Conservation (phyloP, 2,113 vertebrate species). For the Sphyrna mokarran region DNA sequence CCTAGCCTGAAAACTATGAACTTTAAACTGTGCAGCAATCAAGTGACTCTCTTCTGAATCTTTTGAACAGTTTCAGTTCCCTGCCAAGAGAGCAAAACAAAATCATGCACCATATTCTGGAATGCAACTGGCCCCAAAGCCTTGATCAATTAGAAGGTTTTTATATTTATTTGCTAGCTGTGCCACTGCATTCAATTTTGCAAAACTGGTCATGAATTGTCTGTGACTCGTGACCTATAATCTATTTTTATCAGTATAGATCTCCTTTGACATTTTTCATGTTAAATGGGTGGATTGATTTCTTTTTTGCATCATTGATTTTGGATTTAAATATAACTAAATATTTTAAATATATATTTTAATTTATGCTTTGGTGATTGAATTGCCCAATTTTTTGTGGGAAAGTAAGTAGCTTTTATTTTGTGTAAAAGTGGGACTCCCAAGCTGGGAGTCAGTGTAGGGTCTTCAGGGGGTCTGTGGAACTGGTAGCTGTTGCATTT, state of each 20-base stretch:
- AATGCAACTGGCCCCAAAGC: neutral
- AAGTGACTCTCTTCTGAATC: neutral
- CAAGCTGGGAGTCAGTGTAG: too few relatives aligned
- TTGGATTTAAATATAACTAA: too few relatives aligned
- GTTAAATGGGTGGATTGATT: too few relatives aligned
- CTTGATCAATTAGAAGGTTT: neutral
- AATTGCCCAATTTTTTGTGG: neutral
- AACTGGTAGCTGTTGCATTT: too few relatives aligned
- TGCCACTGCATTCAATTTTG: neutral
- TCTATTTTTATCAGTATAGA: too few relatives aligned
- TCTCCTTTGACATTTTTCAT: too few relatives aligned
- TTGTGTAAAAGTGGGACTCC: too few relatives aligned
- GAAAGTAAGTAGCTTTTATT: neutral
- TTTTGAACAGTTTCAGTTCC: neutral
- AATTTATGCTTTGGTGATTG: neutral
- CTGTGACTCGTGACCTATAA: neutral
- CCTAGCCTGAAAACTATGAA: too few relatives aligned
- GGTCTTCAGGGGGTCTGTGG: too few relatives aligned
- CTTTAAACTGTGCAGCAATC: neutral
- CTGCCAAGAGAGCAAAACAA: neutral
- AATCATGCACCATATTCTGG: neutral
- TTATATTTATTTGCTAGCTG: neutral
- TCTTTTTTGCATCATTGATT: too few relatives aligned
- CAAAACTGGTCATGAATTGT: neutral
- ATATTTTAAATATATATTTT: too few relatives aligned